Evolutionary conservation across 2,888 invertebrate genomes (phyloP).

Genomic region (Plemyria rubiginata): DNA sequence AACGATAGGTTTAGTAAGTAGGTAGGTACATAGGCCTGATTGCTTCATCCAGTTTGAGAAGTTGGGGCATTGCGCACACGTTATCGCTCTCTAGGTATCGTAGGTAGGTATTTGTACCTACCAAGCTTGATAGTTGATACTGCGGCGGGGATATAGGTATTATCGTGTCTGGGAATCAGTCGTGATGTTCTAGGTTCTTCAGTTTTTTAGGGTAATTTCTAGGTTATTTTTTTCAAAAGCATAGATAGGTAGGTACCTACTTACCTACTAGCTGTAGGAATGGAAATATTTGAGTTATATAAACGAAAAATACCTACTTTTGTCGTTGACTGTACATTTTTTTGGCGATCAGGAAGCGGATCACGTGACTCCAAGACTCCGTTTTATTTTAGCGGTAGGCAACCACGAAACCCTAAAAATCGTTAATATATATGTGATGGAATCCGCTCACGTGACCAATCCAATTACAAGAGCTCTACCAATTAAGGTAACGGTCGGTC

Average conservation of each 20-base stretch:
- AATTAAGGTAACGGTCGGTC: conserved; percentile 18
- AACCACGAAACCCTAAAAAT: background rate
- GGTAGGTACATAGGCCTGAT: conserved; percentile 1
- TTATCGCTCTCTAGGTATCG: background rate
- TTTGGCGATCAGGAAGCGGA: background rate
- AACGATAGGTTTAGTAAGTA: conserved; percentile 35
- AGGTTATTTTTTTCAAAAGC: no score
- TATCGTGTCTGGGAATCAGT: no score
- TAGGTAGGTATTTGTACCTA: no score
- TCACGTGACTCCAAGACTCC: background rate
- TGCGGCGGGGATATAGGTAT: no score
- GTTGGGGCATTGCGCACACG: background rate
- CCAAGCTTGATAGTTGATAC: no score
- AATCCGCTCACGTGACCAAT: conserved; percentile 7
- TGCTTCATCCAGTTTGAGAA: background rate
- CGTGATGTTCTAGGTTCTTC: no score
- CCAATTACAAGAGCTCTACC: conserved; percentile 17
- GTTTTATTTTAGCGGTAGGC: background rate
- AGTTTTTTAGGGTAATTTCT: no score
- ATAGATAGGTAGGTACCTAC: no score
- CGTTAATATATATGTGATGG: background rate
- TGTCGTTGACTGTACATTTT: background rate
- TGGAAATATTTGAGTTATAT: no score
- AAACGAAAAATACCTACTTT: no score
- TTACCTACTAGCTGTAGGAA: no score